Conservation (phyloP, 2,113 vertebrate species). For the Tyrannus savana region DNA sequence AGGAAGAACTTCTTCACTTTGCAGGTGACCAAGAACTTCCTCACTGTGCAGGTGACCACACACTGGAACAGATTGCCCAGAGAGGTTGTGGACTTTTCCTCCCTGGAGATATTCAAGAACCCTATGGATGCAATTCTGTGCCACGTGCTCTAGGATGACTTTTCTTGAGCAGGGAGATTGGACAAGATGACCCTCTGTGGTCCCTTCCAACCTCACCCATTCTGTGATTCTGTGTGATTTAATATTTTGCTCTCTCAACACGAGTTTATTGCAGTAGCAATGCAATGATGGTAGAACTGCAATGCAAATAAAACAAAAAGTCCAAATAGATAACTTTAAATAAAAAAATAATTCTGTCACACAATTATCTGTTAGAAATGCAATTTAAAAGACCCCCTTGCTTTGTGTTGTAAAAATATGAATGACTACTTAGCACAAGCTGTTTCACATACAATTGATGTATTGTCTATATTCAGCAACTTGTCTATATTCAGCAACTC, state of each 20-base stretch:
- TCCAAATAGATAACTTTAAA: conserved; percentile 25
- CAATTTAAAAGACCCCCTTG: background rate
- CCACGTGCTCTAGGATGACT: background rate
- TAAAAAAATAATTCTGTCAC: background rate
- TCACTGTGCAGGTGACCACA: accelerated
- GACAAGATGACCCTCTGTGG: background rate
- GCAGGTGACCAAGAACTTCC: background rate
- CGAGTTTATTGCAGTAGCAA: background rate
- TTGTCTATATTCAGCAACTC: background rate
- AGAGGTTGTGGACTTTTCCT: background rate
- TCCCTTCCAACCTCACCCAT: background rate
- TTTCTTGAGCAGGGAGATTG: background rate
- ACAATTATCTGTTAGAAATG: conserved; percentile 28
- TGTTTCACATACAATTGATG: conserved; percentile 5
- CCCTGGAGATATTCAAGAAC: background rate
- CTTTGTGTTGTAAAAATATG: conserved; percentile 7
- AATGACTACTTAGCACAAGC: background rate
- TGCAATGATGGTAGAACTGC: background rate
- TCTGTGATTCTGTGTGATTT: background rate
- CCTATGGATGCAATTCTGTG: background rate
- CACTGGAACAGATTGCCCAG: background rate
- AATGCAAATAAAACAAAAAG: conserved; percentile 8
- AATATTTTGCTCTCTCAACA: background rate
- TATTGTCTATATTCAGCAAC: background rate
- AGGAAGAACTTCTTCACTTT: background rate